These are phyloP conservation scores for Acrobasis suavella DNA, from an alignment of 2,888 invertebrate species.

Conservation along the genomic window DNA sequence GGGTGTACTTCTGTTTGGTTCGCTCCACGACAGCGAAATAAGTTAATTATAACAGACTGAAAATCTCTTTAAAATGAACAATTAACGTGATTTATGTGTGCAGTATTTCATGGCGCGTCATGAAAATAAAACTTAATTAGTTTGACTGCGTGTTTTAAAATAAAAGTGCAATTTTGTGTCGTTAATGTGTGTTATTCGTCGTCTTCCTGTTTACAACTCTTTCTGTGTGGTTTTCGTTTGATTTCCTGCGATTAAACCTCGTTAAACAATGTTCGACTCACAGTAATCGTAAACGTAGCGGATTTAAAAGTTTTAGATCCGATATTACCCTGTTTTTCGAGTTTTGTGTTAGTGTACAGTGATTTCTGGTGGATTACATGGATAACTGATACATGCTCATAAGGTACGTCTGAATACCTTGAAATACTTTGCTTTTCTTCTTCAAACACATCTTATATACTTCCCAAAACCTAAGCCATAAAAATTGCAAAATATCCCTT, in stretches of 20 bases:
- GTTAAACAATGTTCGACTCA: slow-evolving; percentile 9
- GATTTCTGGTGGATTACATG: slow-evolving; percentile 1
- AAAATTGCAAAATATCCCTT: no score
- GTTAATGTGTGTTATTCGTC: slow-evolving; percentile 27
- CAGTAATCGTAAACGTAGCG: slow-evolving; percentile 28
- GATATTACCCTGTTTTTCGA: not conserved
- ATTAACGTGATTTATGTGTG: slow-evolving; percentile 21
- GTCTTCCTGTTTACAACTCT: slow-evolving; percentile 51
- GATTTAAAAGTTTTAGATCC: not conserved
- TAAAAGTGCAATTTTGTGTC: slow-evolving; percentile 26
- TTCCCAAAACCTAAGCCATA: no score
- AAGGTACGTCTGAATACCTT: slow-evolving; percentile 43
- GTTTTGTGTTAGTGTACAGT: not conserved
- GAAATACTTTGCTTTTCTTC: not conserved
- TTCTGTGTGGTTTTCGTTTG: slow-evolving; percentile 37
- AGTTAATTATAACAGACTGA: slow-evolving; percentile 34
- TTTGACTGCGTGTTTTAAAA: slow-evolving; percentile 1
- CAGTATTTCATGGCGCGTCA: not conserved
- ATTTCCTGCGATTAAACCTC: slow-evolving; percentile 38
- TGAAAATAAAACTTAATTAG: slow-evolving; percentile 7
- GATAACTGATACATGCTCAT: slow-evolving; percentile 36
- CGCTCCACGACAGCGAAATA: slow-evolving; percentile 28
- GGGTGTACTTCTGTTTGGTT: slow-evolving; percentile 42
- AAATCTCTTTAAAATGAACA: slow-evolving; percentile 30
- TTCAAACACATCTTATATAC: no score